Percentiles rank a stretch among this genome's conserved stretches.
These are phyloP conservation scores for Stomorhina lunata DNA, from an alignment of 2,888 invertebrate species.

Conservation along the genomic window DNA sequence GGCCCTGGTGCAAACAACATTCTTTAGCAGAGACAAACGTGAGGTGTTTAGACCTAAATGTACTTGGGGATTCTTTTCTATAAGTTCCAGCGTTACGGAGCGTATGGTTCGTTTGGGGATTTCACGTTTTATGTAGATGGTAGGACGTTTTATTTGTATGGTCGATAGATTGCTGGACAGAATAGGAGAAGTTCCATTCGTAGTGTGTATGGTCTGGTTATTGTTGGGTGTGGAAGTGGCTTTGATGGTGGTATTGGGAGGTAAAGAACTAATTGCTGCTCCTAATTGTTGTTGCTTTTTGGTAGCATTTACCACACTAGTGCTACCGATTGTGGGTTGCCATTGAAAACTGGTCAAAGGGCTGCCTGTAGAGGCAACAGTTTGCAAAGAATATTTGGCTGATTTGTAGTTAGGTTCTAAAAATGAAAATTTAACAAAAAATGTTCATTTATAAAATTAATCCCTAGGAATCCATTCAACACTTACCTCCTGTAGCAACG, in stretches of 20 bases:
- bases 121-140: conserved; percentile 77
- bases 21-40: conserved; percentile 75
- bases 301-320: conserved; percentile 48
- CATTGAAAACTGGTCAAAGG: conserved; percentile 70
- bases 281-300: conserved; percentile 70
- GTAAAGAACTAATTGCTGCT: conserved; percentile 74
- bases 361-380: conserved; percentile 70
- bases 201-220: conserved; percentile 22
- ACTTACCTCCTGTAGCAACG: conserved; percentile 64
- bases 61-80: conserved; percentile 75
- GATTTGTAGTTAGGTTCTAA: conserved; percentile 70
- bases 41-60: conserved; percentile 74
- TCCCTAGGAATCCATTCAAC: background rate
- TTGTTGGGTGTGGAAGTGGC: conserved; percentile 68
- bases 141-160: conserved; percentile 70
- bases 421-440: conserved; percentile 35
- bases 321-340: conserved; percentile 66
- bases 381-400: conserved; percentile 73
- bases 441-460: background rate
- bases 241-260: conserved; percentile 75
- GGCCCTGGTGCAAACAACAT: conserved; percentile 74
- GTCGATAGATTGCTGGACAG: conserved; percentile 58
- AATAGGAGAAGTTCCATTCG: conserved; percentile 69
- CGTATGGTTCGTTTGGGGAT: conserved; percentile 76
- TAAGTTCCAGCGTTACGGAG: conserved; percentile 74